Conservation (phyloP, 2,113 vertebrate genomes). For the Lepisosteus osseus region DNA sequence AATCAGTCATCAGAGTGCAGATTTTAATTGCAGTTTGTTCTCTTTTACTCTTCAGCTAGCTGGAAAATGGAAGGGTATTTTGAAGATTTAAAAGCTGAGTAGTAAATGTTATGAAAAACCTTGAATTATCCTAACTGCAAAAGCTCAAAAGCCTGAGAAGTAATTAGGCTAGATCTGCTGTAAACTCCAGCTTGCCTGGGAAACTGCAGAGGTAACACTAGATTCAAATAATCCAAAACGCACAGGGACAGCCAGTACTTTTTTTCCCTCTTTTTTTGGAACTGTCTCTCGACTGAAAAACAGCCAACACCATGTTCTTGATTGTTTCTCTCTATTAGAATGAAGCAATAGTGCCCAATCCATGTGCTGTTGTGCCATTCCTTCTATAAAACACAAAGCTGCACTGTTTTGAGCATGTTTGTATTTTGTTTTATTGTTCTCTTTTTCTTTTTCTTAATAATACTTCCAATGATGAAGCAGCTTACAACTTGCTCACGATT, state of each 20-base stretch:
- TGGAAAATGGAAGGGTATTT: not conserved
- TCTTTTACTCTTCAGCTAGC: too few relatives aligned
- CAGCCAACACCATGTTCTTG: not conserved
- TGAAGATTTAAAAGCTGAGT: not conserved
- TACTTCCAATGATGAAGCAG: too few relatives aligned
- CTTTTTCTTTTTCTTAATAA: too few relatives aligned
- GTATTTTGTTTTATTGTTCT: too few relatives aligned
- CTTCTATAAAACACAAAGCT: too few relatives aligned
- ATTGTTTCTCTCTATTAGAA: not conserved
- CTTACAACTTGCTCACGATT: too few relatives aligned
- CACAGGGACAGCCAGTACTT: not conserved
- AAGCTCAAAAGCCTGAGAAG: not conserved
- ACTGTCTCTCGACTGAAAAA: not conserved
- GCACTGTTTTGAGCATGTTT: too few relatives aligned
- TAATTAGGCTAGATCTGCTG: not conserved
- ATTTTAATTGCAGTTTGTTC: too few relatives aligned
- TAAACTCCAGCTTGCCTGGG: not conserved
- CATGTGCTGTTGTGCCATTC: too few relatives aligned
- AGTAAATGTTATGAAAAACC: not conserved
- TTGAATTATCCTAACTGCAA: not conserved
- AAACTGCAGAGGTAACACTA: not conserved
- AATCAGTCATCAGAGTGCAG: too few relatives aligned
- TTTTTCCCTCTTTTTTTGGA: not conserved
- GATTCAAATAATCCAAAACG: not conserved
- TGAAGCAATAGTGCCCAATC: too few relatives aligned